Conservation (phyloP, 2,113 vertebrate species). For the Gymnogyps californianus region DNA sequence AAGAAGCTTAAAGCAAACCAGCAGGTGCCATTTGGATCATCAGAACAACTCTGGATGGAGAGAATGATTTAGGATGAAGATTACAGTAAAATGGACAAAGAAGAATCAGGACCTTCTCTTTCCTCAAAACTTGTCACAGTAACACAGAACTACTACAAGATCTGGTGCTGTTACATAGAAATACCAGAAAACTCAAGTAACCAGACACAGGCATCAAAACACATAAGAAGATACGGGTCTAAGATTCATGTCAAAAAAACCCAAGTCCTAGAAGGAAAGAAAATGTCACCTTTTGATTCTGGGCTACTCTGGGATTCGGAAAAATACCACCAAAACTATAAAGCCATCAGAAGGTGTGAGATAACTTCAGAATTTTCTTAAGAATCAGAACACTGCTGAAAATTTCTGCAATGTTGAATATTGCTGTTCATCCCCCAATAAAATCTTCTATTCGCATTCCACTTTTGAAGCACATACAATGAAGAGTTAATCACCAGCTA, state of each 20-base stretch:
- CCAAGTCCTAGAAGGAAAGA: background rate
- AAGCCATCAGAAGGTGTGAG: background rate
- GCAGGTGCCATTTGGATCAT: background rate
- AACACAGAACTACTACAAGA: background rate
- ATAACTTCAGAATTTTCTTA: background rate
- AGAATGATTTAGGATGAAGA: background rate
- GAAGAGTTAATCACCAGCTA: background rate
- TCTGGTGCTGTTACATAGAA: background rate
- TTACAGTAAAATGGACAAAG: background rate
- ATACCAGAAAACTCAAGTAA: background rate
- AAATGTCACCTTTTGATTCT: background rate
- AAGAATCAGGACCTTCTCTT: background rate
- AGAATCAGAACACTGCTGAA: background rate
- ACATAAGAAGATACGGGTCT: accelerated
- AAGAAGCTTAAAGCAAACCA: background rate
- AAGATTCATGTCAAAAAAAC: background rate
- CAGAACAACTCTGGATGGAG: background rate
- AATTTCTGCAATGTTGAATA: background rate
- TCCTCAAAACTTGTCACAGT: background rate
- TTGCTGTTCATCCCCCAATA: background rate
- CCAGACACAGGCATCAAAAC: background rate
- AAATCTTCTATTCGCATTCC: background rate
- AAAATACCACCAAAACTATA: background rate
- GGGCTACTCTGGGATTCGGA: background rate
- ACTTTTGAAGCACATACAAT: background rate